These are phyloP conservation scores for Diarsia dahlii DNA, from an alignment of 2,888 invertebrate species.

Conservation along the genomic window DNA sequence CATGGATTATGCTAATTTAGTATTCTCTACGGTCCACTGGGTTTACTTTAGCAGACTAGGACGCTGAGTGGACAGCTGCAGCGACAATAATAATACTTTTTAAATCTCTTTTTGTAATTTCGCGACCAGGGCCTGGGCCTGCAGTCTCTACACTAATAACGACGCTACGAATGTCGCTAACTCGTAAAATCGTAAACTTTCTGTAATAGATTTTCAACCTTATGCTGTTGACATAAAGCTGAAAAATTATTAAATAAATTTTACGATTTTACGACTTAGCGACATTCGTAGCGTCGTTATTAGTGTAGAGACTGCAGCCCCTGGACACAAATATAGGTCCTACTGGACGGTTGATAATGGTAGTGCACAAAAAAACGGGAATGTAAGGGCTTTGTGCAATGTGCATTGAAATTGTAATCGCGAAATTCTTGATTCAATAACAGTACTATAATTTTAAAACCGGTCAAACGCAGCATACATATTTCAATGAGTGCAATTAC, in stretches of 20 bases:
- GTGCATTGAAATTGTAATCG: background rate
- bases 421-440: background rate
- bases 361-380: background rate
- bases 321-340: background rate
- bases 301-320: too few species aligned
- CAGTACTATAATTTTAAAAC: background rate
- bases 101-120: conserved; percentile 1
- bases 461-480: background rate
- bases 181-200: too few species aligned
- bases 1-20: conserved; percentile 80
- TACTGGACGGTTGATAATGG: background rate
- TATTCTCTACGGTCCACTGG: conserved; percentile 68
- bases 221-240: too few species aligned
- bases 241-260: too few species aligned
- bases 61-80: conserved; percentile 49
- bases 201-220: too few species aligned
- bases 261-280: too few species aligned
- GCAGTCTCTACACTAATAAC: too few species aligned
- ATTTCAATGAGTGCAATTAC: conserved; percentile 11
- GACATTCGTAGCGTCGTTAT: too few species aligned
- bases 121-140: too few species aligned
- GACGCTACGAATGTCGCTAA: too few species aligned
- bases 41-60: conserved; percentile 54
- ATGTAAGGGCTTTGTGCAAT: background rate
- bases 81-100: conserved; percentile 17